Base-by-base conservation (phyloP, 2,888 invertebrate genomes). In the Tuberolachnus salignus region DNA sequence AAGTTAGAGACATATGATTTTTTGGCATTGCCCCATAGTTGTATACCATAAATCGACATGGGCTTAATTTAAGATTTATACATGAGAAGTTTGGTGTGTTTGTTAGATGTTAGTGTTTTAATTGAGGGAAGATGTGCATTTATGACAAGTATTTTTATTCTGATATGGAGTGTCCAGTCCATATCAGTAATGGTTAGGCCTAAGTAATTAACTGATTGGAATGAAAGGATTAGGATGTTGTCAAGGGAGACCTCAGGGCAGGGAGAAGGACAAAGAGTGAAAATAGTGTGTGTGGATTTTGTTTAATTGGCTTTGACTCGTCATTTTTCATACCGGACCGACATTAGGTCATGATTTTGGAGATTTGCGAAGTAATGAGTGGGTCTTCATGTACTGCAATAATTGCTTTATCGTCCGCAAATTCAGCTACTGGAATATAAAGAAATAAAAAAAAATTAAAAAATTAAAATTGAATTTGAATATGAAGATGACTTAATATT, bases 41-140 rank as follows among this genome's bases (percentile, higher is more conserved):
- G 57, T 0, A 57, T 14, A 8, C 26, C n/a, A n/a, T n/a, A n/a
- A n/a, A n/a, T 57, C 16, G 23, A 59, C 59, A 59, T 59, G 1
- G 3, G 59, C n/a, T 1, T 59, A 10, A 59, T 26, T 26, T 26
- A 26, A 1, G 16, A 14, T 59, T 26, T 59, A 0, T 59, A 59
- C 3, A 59, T 59, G 16, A 59, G 26, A 1, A 59, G 16, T 59
- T 59, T 59, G 26, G 59, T 59, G 26, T 26, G 59, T 16, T 59
- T 59, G 9, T 59, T 59, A 59, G 26, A 16, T 59, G 26, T 59
- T 59, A 59, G 16, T 59, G 26, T 14, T 23, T 59, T 59, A 26
- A 26, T 0, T 16, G 16, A 26, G 4, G 26, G 59, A 1, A 59
- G 59, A 10, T 26, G 16, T 59, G 2, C 26, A 0, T 59, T 59